Percentiles rank a stretch among this genome's conserved stretches.
phyloP scores from a whole-genome alignment of 64 coral and sea anemone genomes.

The Anthopleura sola region DNA sequence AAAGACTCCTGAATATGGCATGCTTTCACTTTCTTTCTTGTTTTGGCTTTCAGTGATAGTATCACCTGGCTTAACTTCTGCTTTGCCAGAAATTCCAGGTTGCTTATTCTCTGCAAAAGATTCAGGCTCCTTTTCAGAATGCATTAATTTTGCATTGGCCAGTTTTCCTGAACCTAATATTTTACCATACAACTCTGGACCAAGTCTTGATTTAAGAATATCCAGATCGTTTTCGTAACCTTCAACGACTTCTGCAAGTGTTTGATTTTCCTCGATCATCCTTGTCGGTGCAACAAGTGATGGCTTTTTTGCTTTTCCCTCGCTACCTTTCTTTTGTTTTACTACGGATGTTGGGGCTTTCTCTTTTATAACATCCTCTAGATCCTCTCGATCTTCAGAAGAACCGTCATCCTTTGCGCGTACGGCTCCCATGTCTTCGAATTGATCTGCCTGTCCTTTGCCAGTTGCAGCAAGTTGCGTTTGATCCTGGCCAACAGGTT shows the following conservation, averaged over 20 bases:
- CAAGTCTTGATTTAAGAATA: neutral
- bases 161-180: neutral
- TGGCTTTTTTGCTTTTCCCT: neutral
- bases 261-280: neutral
- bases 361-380: neutral
- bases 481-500: too few relatives aligned
- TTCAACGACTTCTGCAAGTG: conserved; percentile 36
- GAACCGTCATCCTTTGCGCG: neutral
- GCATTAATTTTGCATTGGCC: too few relatives aligned
- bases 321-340: neutral
- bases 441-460: neutral
- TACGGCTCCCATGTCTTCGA: neutral
- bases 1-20: too few relatives aligned
- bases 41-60: neutral
- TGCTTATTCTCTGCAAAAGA: neutral
- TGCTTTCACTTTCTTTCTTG: too few relatives aligned
- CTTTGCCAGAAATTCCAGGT: neutral
- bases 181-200: neutral
- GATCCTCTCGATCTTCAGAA: too few relatives aligned
- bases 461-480: too few relatives aligned
- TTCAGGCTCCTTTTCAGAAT: neutral
- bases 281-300: neutral
- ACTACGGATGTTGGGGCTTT: neutral
- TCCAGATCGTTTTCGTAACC: conserved; percentile 34
- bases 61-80: neutral